Evolutionary conservation across 2,113 vertebrate species (phyloP).

Genomic region (Oxygymnocypris stewartii): DNA sequence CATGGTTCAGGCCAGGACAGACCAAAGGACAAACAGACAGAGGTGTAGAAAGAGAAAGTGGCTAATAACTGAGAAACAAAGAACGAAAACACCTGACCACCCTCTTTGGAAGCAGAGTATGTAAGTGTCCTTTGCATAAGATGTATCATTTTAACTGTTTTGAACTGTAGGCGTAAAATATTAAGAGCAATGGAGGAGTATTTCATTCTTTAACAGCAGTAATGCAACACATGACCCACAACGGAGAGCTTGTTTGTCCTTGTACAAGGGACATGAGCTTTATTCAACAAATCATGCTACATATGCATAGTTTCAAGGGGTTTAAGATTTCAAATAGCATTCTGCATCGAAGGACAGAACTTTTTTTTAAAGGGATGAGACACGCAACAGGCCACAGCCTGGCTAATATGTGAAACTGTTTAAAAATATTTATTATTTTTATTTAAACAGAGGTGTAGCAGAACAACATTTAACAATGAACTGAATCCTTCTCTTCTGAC

Average conservation of each 20-base stretch:
- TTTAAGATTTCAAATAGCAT: neutral
- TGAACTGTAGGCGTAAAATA: neutral
- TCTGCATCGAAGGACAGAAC: neutral
- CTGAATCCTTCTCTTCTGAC: neutral
- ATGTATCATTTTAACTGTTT: neutral
- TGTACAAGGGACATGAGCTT: neutral
- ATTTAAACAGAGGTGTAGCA: neutral
- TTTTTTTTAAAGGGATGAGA: neutral
- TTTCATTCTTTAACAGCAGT: constrained; percentile 9
- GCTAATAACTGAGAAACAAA: constrained; percentile 6
- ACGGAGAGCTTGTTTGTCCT: neutral
- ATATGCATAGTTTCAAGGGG: neutral
- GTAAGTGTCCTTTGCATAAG: constrained; percentile 57
- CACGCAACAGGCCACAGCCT: neutral
- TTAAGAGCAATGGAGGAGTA: neutral
- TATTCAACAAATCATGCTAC: neutral
- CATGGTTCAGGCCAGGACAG: constrained; percentile 63
- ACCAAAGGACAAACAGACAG: constrained; percentile 74
- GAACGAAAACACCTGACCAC: neutral
- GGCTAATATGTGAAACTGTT: neutral
- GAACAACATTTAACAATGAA: neutral
- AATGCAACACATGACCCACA: neutral
- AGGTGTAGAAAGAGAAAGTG: constrained; percentile 47
- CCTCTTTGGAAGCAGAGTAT: constrained; percentile 13
- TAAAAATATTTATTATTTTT: neutral